phyloP scores from a whole-genome alignment of 2,888 invertebrate genomes.

The Lasioglossum oenotherae region DNA sequence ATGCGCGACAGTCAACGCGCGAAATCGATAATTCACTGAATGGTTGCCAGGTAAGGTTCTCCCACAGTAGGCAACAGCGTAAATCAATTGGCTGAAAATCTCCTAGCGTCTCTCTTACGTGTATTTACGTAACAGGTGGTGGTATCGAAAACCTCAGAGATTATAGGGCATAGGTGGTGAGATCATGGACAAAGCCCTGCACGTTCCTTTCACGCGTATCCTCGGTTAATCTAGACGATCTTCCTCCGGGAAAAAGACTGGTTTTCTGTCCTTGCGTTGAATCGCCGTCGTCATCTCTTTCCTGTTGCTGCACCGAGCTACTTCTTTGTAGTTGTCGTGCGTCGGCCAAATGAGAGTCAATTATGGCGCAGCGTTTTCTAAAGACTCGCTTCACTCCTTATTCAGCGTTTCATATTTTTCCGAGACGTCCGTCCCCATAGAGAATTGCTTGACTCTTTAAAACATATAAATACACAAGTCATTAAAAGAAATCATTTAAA shows the following conservation, averaged over 20 bases:
- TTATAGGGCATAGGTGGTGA: slow-evolving; percentile 31
- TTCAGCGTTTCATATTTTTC: not conserved
- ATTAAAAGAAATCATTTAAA: no score
- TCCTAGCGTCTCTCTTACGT: slow-evolving; percentile 41
- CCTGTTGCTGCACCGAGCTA: not conserved
- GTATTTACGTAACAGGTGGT: slow-evolving; percentile 76
- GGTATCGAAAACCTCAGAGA: slow-evolving; percentile 60
- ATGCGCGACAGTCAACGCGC: slow-evolving; percentile 3
- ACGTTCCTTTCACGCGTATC: slow-evolving; percentile 56
- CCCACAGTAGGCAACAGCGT: slow-evolving; percentile 67
- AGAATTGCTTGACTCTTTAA: not conserved
- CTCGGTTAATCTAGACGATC: slow-evolving; percentile 38
- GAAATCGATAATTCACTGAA: slow-evolving; percentile 58
- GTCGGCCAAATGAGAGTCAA: slow-evolving; percentile 3
- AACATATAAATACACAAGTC: no score
- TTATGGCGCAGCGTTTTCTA: not conserved
- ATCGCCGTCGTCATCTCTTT: slow-evolving; percentile 14
- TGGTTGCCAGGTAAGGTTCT: slow-evolving; percentile 53
- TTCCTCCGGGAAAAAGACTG: slow-evolving; percentile 13
- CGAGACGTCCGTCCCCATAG: not conserved
- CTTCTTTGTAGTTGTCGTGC: not conserved
- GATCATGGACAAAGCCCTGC: slow-evolving; percentile 41
- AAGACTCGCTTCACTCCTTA: not conserved
- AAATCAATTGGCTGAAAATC: slow-evolving; percentile 77
- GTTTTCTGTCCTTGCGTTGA: slow-evolving; percentile 1